phyloP scores from a whole-genome alignment of 2,888 invertebrate species.

The Candidula unifasciata region DNA sequence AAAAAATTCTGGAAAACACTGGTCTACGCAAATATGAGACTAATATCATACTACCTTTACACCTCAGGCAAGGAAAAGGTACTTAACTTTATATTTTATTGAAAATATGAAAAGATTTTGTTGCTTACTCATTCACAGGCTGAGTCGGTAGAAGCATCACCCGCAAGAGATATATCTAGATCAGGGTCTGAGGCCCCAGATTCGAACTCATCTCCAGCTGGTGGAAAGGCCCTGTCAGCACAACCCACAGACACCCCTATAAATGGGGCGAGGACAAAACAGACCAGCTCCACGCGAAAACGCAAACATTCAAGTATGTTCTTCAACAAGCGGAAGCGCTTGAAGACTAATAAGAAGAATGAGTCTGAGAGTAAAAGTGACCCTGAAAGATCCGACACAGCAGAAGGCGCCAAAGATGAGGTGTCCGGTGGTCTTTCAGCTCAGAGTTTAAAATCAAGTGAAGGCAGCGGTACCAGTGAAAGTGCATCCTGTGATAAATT shows the following conservation, averaged over 20 bases:
- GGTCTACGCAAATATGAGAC: too few relatives aligned
- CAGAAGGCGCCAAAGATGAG: background rate
- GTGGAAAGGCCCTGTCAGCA: background rate
- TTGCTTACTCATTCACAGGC: conserved; percentile 7
- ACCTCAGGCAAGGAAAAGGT: too few relatives aligned
- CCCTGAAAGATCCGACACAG: background rate
- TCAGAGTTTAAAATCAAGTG: background rate
- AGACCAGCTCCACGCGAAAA: conserved; percentile 28
- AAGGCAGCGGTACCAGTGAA: background rate
- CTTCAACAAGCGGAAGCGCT: conserved; percentile 40
- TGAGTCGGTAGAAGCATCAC: conserved; percentile 50
- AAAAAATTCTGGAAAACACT: too few relatives aligned
- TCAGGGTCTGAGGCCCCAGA: conserved; percentile 30
- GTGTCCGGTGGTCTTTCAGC: too few relatives aligned
- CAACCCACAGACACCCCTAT: background rate
- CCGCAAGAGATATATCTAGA: conserved; percentile 21
- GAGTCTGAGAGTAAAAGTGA: background rate
- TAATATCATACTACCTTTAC: too few relatives aligned
- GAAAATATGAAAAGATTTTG: background rate
- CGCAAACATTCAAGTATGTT: conserved; percentile 20
- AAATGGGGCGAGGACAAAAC: background rate
- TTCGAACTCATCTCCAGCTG: background rate
- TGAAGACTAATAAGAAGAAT: conserved; percentile 17
- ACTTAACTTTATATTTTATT: background rate
- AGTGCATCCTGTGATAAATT: background rate